Evolutionary conservation across 2,888 invertebrate genomes (phyloP).

Genomic region (Scelioninae gen. 2): DNA sequence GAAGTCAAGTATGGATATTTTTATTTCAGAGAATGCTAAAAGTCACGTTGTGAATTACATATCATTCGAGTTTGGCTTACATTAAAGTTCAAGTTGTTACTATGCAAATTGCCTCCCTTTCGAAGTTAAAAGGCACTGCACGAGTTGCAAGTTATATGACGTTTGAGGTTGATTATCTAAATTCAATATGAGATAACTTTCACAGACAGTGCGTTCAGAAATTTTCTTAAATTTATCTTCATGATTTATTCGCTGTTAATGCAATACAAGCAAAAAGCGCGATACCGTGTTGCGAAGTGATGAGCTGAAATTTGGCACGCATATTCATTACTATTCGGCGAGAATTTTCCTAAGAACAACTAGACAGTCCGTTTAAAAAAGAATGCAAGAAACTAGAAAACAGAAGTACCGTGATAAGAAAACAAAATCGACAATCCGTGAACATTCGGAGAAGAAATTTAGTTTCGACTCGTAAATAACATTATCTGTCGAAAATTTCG

Average conservation of each 20-base stretch:
- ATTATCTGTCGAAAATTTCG: too few species aligned
- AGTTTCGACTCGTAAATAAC: too few species aligned
- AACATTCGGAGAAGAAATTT: too few species aligned
- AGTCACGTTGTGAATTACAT: constrained; percentile 57
- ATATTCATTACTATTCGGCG: too few species aligned
- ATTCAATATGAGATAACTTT: constrained; percentile 58
- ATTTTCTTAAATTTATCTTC: constrained; percentile 45
- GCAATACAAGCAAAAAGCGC: neutral
- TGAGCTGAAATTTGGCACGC: too few species aligned
- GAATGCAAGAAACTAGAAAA: too few species aligned
- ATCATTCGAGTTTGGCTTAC: constrained; percentile 57
- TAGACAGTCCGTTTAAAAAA: constrained; percentile 1
- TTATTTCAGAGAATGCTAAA: constrained; percentile 53
- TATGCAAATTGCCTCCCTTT: constrained; percentile 58
- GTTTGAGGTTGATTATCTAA: constrained; percentile 58
- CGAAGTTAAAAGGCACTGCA: constrained; percentile 58
- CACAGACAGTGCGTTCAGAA: constrained; percentile 20
- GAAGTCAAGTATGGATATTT: constrained; percentile 47
- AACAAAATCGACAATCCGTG: too few species aligned
- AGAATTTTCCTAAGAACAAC: too few species aligned
- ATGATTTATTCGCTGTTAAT: constrained; percentile 41
- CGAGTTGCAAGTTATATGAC: constrained; percentile 60
- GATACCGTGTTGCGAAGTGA: too few species aligned
- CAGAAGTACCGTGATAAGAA: too few species aligned
- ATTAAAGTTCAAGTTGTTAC: constrained; percentile 59